Conservation (phyloP, 2,113 vertebrate genomes). For the Ailuropoda melanoleuca region DNA sequence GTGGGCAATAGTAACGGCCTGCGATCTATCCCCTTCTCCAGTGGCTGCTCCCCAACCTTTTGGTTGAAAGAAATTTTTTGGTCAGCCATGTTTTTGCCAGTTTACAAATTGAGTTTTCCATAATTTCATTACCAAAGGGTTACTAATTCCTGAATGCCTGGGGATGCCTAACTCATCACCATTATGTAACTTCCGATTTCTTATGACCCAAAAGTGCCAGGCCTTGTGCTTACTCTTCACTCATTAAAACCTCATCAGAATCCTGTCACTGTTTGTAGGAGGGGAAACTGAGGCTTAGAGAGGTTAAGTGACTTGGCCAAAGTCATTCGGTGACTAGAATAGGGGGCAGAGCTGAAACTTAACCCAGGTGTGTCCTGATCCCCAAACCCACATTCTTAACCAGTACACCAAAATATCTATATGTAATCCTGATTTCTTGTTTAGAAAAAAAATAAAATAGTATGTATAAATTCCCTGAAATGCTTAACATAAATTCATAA, state of each 20-base stretch:
- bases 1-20: background rate
- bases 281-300: background rate
- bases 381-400: background rate
- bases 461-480: background rate
- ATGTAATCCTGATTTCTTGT: background rate
- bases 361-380: background rate
- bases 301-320: background rate
- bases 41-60: background rate
- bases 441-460: background rate
- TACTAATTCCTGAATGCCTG: background rate
- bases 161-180: background rate
- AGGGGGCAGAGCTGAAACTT: background rate
- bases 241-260: background rate
- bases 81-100: background rate
- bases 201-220: background rate
- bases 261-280: background rate
- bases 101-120: background rate
- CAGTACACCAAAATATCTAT: background rate
- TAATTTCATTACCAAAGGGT: background rate
- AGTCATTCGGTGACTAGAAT: background rate
- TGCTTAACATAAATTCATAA: slow-evolving; percentile 2
- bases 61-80: background rate
- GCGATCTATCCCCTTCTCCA: background rate
- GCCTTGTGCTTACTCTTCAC: background rate
- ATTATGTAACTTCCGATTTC: background rate